Conservation (phyloP, 2,888 invertebrate genomes). For the Diaperis boleti region DNA sequence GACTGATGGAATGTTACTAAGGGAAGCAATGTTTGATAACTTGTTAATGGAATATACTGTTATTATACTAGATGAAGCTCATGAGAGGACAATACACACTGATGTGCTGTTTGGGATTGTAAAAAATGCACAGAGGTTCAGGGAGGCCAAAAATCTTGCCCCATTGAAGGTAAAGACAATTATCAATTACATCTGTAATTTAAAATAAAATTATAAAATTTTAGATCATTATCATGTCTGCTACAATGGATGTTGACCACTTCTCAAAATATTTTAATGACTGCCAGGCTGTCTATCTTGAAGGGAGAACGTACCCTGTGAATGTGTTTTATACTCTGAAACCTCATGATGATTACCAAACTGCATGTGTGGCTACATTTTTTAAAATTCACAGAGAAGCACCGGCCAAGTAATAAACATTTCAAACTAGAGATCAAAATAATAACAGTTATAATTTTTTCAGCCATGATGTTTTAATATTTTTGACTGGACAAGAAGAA, state of each 20-base stretch:
- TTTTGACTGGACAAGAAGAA: constrained; percentile 97
- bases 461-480: constrained; percentile 91
- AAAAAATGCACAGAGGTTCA: constrained; percentile 84
- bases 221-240: constrained; percentile 90
- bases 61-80: constrained; percentile 93
- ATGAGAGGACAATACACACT: constrained; percentile 94
- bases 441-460: constrained; percentile 57
- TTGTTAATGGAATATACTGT: constrained; percentile 82
- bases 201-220: constrained; percentile 51
- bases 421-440: neutral
- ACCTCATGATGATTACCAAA: constrained; percentile 85
- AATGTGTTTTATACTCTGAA: constrained; percentile 79
- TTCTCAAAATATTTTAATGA: constrained; percentile 91
- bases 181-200: neutral
- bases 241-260: constrained; percentile 96
- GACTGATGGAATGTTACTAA: constrained; percentile 94
- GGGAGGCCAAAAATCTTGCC: constrained; percentile 71
- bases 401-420: constrained; percentile 76
- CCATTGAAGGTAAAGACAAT: constrained; percentile 73
- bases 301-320: constrained; percentile 89
- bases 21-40: constrained; percentile 88
- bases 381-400: constrained; percentile 89
- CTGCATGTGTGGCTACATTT: constrained; percentile 85
- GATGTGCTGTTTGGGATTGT: constrained; percentile 95
- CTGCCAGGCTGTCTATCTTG: constrained; percentile 88